phyloP scores from a whole-genome alignment of 1,140 invertebrate species.

The Homalodisca vitripennis region DNA sequence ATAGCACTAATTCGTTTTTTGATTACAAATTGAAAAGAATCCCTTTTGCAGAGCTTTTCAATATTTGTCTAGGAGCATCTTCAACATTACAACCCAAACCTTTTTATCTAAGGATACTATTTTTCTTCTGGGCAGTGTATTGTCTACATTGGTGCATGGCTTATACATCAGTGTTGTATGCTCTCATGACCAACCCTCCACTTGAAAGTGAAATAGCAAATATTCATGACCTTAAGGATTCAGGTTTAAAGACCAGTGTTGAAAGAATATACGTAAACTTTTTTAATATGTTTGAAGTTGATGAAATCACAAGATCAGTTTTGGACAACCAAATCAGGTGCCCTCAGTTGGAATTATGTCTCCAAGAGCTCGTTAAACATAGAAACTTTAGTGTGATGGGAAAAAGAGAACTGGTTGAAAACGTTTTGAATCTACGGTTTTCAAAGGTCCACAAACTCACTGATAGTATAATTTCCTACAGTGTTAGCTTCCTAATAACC shows the following conservation, averaged over 20 bases:
- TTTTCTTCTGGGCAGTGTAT: not conserved
- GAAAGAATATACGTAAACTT: not conserved
- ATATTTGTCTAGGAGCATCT: not conserved
- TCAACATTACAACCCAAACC: not conserved
- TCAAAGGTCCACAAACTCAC: not conserved
- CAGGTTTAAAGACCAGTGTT: not conserved
- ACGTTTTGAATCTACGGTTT: not conserved
- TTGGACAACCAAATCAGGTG: not conserved
- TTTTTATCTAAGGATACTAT: not conserved
- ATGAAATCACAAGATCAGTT: not conserved
- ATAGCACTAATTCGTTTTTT: not conserved
- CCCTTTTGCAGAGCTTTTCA: not conserved
- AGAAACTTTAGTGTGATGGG: conserved; percentile 12
- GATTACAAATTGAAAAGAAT: not conserved
- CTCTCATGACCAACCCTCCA: not conserved
- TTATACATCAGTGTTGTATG: not conserved
- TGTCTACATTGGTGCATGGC: not conserved
- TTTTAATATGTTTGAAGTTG: not conserved
- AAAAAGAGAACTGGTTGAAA: not conserved
- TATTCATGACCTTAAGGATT: not conserved
- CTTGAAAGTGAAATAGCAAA: not conserved
- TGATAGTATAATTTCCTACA: not conserved
- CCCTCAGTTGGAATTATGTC: not conserved
- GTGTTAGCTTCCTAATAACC: not conserved
- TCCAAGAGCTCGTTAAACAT: not conserved